A percentile compares a stretch with the other conserved stretches of the same genome.
These are phyloP conservation scores for Platycheirus albimanus DNA, from an alignment of 2,888 invertebrate species.

Conservation along the genomic window DNA sequence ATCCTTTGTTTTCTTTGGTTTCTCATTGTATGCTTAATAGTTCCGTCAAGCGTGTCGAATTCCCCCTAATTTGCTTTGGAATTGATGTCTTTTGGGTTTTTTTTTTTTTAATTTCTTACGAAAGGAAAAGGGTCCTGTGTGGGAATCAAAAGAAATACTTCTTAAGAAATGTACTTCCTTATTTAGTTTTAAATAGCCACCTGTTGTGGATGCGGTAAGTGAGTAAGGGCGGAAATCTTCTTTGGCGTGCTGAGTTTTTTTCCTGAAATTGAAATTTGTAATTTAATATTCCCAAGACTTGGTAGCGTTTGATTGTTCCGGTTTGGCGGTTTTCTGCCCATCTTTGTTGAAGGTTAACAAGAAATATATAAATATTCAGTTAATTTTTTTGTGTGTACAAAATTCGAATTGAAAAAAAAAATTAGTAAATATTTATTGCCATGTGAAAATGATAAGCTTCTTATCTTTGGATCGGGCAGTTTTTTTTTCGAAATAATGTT, in stretches of 20 bases:
- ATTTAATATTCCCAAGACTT: constrained; percentile 1
- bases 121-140: constrained; percentile 46
- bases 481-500: too few relatives aligned
- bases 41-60: constrained; percentile 56
- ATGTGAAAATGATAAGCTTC: too few relatives aligned
- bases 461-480: too few relatives aligned
- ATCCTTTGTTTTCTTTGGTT: neutral
- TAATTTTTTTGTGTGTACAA: too few relatives aligned
- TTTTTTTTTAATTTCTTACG: neutral
- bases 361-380: too few relatives aligned
- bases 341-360: too few relatives aligned
- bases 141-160: constrained; percentile 21
- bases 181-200: constrained; percentile 14
- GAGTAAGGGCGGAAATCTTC: constrained; percentile 1
- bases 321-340: too few relatives aligned
- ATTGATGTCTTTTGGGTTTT: constrained; percentile 9
- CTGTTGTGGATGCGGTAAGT: constrained; percentile 21
- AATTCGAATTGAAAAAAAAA: too few relatives aligned
- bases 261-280: neutral
- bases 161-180: constrained; percentile 23
- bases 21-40: constrained; percentile 13
- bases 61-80: constrained; percentile 41
- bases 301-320: too few relatives aligned
- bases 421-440: too few relatives aligned
- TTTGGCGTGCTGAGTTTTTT: neutral